phyloP scores from a whole-genome alignment of 2,888 invertebrate species.

The Scaptomyza cyrtandrae region DNA sequence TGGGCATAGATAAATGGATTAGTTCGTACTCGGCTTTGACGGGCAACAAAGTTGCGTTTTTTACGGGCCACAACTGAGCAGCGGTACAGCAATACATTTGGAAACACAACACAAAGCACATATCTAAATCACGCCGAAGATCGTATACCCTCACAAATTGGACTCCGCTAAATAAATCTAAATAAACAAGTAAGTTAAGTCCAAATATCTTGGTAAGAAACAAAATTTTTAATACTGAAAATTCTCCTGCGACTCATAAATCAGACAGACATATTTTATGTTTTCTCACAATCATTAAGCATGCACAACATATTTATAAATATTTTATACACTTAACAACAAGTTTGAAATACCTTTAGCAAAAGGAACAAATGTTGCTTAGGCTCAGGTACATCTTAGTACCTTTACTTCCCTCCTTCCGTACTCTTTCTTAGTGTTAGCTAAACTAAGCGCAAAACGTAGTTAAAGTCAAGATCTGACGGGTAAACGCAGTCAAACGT shows the following conservation, averaged over 20 bases:
- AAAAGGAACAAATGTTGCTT: conserved; percentile 39
- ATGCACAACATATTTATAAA: too few relatives aligned
- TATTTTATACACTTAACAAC: neutral
- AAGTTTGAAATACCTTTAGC: neutral
- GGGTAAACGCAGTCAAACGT: conserved; percentile 82
- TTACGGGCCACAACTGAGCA: conserved; percentile 18
- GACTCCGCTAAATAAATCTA: too few relatives aligned
- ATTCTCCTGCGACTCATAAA: too few relatives aligned
- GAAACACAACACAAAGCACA: conserved; percentile 16
- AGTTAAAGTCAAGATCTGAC: conserved; percentile 81
- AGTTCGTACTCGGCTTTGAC: conserved; percentile 62
- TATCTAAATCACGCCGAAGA: neutral
- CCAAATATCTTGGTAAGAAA: too few relatives aligned
- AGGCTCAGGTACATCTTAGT: conserved; percentile 8
- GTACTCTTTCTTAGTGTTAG: conserved; percentile 21
- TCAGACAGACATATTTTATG: too few relatives aligned
- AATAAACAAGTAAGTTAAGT: too few relatives aligned
- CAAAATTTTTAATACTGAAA: too few relatives aligned
- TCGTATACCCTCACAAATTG: neutral
- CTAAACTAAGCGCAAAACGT: conserved; percentile 76
- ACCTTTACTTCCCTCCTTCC: conserved; percentile 8
- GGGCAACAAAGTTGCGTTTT: conserved; percentile 73
- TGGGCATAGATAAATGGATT: conserved; percentile 82
- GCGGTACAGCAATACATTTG: conserved; percentile 38
- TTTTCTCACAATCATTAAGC: too few relatives aligned